Evolutionary conservation across 64 coral and sea anemone genomes (phyloP).

Genomic region (Exaiptasia diaphana): DNA sequence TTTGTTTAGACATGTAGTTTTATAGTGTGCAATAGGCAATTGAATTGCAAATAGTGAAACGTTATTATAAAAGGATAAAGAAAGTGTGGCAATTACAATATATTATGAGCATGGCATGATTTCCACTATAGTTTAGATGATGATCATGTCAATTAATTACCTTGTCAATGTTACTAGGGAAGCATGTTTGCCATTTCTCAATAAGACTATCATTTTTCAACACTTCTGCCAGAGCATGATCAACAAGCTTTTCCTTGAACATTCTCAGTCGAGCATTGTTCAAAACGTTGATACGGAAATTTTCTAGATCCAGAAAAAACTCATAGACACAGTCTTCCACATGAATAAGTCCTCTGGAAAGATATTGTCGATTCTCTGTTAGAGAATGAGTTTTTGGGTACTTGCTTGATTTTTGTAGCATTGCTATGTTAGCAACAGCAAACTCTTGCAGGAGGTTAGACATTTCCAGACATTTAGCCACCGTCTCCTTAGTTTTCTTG

Average conservation of each 20-base stretch:
- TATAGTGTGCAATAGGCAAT: background rate
- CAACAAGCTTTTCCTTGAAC: background rate
- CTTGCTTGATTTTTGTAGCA: background rate
- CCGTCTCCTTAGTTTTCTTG: background rate
- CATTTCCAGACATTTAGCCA: background rate
- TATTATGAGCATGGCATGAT: background rate
- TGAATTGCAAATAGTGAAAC: background rate
- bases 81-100: background rate
- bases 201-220: background rate
- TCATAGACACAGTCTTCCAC: background rate
- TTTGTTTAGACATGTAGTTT: too few species aligned
- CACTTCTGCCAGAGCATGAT: background rate
- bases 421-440: background rate
- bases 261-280: background rate
- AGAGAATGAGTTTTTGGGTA: constrained; percentile 9
- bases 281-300: background rate
- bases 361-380: constrained; percentile 11
- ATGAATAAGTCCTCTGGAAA: background rate
- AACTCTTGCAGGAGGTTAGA: background rate
- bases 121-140: background rate
- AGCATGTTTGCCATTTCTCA: constrained; percentile 3
- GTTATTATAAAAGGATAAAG: background rate
- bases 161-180: background rate
- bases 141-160: background rate
- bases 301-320: constrained; percentile 21